phyloP scores from a whole-genome alignment of 2,113 vertebrate genomes.

The Saguinus imperator region DNA sequence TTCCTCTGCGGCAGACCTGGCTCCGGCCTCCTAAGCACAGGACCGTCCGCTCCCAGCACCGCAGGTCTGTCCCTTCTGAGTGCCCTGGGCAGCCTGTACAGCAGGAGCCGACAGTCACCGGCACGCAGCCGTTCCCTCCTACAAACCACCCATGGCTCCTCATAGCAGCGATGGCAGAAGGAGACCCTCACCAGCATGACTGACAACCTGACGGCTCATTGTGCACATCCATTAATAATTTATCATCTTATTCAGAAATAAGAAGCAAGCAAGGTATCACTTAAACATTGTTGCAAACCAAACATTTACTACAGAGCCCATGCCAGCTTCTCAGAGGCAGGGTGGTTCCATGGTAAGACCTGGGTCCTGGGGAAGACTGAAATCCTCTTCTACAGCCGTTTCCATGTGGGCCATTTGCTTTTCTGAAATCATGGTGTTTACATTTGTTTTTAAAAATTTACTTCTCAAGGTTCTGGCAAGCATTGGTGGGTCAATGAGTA shows the following conservation, averaged over 20 bases:
- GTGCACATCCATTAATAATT: fast-evolving
- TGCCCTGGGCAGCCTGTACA: fast-evolving
- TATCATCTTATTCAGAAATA: fast-evolving
- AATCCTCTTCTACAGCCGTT: too few relatives aligned
- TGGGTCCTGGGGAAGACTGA: not conserved
- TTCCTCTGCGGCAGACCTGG: fast-evolving
- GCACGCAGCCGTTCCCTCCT: fast-evolving
- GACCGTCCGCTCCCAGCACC: fast-evolving
- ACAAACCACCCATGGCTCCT: fast-evolving
- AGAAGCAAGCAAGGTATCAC: not conserved
- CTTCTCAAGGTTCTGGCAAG: not conserved
- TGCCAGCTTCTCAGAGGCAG: fast-evolving
- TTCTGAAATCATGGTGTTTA: too few relatives aligned
- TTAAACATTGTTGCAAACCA: not conserved
- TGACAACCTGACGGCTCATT: fast-evolving
- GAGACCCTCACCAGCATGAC: fast-evolving
- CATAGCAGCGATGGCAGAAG: fast-evolving
- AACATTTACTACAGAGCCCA: fast-evolving
- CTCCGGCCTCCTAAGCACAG: fast-evolving
- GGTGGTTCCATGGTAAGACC: fast-evolving
- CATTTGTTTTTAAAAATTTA: too few relatives aligned
- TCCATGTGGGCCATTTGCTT: fast-evolving
- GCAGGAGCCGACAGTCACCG: fast-evolving
- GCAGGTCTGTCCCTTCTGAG: fast-evolving
- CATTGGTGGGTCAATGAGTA: fast-evolving